A percentile compares a stretch with the other conserved stretches of the same genome.
Evolutionary conservation across 53 echinoderm and acorn worm genomes (phyloP).

Genomic region (Henricia sp.): DNA sequence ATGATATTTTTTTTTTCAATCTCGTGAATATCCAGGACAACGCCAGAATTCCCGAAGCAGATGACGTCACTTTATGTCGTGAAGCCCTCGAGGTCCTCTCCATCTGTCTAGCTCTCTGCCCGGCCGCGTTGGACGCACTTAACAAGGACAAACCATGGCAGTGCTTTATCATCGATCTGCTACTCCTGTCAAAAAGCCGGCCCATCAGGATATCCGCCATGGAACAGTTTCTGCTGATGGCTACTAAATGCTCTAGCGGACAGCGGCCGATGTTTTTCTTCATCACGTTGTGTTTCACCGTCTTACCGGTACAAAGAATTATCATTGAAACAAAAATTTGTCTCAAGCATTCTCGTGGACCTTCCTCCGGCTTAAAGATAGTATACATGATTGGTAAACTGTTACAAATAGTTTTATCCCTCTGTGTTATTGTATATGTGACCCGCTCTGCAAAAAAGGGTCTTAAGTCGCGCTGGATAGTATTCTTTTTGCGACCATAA

Average conservation of each 20-base stretch:
- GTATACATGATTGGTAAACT: too few relatives aligned
- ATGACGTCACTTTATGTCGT: conserved; percentile 85
- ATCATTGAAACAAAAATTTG: too few relatives aligned
- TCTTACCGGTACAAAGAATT: conserved; percentile 77
- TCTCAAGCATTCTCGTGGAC: too few relatives aligned
- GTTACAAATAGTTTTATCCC: too few relatives aligned
- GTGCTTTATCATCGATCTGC: conserved; percentile 89
- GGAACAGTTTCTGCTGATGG: conserved; percentile 96
- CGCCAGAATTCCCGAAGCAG: conserved; percentile 72
- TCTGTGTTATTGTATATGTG: too few relatives aligned
- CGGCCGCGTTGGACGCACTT: conserved; percentile 91
- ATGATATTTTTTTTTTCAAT: too few relatives aligned
- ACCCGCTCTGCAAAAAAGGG: too few relatives aligned
- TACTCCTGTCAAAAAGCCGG: conserved; percentile 89
- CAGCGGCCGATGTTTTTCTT: conserved; percentile 85
- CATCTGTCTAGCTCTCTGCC: conserved; percentile 91
- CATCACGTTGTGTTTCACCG: conserved; percentile 95
- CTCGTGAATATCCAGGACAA: conserved; percentile 62
- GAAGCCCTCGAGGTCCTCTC: conserved; percentile 95
- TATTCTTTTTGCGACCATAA: too few relatives aligned
- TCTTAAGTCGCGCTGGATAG: too few relatives aligned
- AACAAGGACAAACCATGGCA: conserved; percentile 99
- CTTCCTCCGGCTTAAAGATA: too few relatives aligned
- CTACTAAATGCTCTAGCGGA: conserved; percentile 93
- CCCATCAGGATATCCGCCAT: conserved; percentile 86